Evolutionary conservation across 2,797 vertebrate species (phyloP).

Genomic region (Octomys mimax): DNA sequence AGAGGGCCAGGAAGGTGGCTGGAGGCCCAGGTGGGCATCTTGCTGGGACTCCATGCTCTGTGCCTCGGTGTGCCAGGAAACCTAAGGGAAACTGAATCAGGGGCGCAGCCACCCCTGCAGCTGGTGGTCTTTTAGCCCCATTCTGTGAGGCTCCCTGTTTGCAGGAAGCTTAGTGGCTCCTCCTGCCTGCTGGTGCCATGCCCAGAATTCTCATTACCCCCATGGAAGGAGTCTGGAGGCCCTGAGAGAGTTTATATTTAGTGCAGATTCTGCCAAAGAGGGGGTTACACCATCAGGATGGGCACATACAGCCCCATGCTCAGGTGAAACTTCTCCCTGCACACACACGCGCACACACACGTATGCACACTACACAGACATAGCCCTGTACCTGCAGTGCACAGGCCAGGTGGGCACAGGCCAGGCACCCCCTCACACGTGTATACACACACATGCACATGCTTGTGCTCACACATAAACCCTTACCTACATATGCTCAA

Average conservation of each 20-base stretch:
- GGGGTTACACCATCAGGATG: accelerated
- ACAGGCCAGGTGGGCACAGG: neutral
- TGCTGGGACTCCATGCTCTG: neutral
- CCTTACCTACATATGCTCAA: neutral
- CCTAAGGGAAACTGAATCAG: neutral
- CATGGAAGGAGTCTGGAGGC: neutral
- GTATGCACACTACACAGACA: neutral
- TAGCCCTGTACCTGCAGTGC: accelerated
- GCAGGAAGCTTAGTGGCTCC: neutral
- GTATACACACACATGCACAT: neutral
- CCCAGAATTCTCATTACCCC: neutral
- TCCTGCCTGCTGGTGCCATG: accelerated
- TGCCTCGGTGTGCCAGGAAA: neutral
- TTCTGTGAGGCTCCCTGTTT: neutral
- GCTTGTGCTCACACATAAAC: neutral
- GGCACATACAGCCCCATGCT: accelerated
- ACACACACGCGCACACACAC: neutral
- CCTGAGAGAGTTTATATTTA: neutral
- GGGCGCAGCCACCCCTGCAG: neutral
- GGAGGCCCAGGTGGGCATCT: neutral
- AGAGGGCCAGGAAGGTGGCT: neutral
- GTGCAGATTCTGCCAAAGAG: neutral
- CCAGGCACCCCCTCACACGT: neutral
- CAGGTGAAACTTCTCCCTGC: neutral
- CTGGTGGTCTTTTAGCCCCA: accelerated